Base-by-base conservation (phyloP, 2,888 invertebrate genomes). In the Tholera decimalis region DNA sequence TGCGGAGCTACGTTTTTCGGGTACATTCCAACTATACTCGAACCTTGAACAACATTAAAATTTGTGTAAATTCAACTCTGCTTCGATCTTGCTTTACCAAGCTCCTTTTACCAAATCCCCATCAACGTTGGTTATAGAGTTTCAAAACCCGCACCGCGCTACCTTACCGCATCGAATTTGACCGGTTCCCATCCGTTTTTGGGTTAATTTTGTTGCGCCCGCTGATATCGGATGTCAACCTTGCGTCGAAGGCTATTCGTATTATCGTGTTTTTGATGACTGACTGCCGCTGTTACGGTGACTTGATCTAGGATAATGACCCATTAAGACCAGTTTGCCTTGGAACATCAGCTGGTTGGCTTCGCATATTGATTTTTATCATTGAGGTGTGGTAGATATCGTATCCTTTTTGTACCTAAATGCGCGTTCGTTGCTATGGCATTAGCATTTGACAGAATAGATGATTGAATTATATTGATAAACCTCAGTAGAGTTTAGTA, bases 151-250 rank as follows among this genome's bases (percentile, higher is more conserved):
- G 24, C 61, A 63, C 20, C 44, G 64, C 77, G 59, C 50, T 73
- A 66, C 58, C 39, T 18, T 39, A 47, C 66, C 39, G 26, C 26
- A 56, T 58, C 54, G 43, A 65, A 73, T 77, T 83, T 82, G 74
- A 82, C 83, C 73, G 82, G 83, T 85, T 84, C 77, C 67, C 64
- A 72, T 43, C 65, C 22, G 47, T 73, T 85, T 84, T 81, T 83
- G 80, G 88, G 87, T 87, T 86, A 88, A 87, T 85, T 83, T 74
- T 77, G 63, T 73, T 66, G 63, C 35, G 63, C 57, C 64, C 62
- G 71, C 65, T 82, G 75, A 79, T 86, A 85, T 85, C 83, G 69
- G 43, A 66, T 73, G 82, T 68, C 82, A 86, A 78, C 88, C 88
- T 87, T 87, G 88, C 56, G 20, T 24, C 64, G 83, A 87, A 88